These are phyloP conservation scores for Xenopus borealis DNA, from an alignment of 2,113 vertebrate genomes.

Conservation along the genomic window DNA sequence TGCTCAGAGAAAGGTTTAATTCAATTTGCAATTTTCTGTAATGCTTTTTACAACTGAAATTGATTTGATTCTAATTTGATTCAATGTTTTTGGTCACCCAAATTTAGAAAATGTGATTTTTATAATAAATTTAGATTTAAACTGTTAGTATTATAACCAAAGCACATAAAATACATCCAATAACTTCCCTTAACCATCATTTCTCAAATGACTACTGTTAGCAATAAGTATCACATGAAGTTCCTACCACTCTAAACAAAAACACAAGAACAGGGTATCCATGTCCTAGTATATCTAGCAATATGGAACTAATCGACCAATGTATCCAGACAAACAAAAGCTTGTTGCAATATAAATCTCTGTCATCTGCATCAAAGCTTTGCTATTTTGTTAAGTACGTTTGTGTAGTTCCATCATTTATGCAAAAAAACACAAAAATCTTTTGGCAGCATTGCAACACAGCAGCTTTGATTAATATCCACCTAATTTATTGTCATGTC, in stretches of 20 bases:
- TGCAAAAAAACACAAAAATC: conserved; percentile 74
- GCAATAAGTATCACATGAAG: conserved; percentile 27
- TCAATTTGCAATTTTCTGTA: too few species aligned
- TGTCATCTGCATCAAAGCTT: conserved; percentile 78
- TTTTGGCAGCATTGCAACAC: conserved; percentile 80
- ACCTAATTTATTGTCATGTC: conserved; percentile 91
- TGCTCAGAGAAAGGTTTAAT: too few species aligned
- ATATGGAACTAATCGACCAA: conserved; percentile 82
- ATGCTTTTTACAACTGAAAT: too few species aligned
- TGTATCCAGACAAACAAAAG: conserved; percentile 80
- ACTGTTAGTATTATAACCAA: too few species aligned
- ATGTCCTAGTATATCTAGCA: conserved; percentile 56
- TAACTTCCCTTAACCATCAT: not conserved
- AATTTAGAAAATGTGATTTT: too few species aligned
- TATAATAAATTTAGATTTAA: too few species aligned
- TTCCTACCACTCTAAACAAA: conserved; percentile 8
- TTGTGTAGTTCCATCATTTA: conserved; percentile 87
- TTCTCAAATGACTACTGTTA: conserved; percentile 11
- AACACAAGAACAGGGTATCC: conserved; percentile 1
- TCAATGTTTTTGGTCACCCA: too few species aligned
- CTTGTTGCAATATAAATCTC: conserved; percentile 77
- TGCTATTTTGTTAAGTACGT: conserved; percentile 72
- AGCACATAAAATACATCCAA: conserved; percentile 4
- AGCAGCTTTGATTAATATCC: conserved; percentile 86
- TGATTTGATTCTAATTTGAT: too few species aligned